phyloP scores from a whole-genome alignment of 2,797 vertebrate genomes.

The Ara ararauna region DNA sequence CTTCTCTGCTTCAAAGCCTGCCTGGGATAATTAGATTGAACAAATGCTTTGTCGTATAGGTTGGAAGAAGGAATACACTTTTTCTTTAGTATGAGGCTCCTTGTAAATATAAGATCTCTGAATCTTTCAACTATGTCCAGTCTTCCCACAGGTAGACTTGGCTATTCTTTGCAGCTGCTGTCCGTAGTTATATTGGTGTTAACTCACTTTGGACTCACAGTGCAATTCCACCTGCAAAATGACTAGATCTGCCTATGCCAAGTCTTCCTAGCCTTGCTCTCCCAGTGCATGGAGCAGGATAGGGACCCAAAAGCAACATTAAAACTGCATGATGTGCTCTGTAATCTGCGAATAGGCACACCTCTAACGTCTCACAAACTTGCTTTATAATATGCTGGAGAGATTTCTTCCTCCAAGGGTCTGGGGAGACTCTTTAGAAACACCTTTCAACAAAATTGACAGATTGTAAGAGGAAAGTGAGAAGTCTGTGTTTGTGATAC shows the following conservation, averaged over 20 bases:
- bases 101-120: background rate
- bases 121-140: background rate
- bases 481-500: background rate
- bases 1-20: conserved; percentile 57
- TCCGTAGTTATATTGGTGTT: background rate
- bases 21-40: conserved; percentile 48
- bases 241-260: background rate
- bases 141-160: background rate
- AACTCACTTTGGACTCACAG: background rate
- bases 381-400: background rate
- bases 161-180: background rate
- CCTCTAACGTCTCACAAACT: background rate
- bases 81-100: background rate
- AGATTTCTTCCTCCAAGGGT: background rate
- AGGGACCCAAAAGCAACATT: background rate
- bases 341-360: background rate
- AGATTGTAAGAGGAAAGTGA: conserved; percentile 24
- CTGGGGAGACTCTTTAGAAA: background rate
- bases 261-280: background rate
- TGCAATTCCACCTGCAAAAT: background rate
- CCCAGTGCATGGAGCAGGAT: background rate
- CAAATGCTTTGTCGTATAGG: background rate
- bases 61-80: background rate
- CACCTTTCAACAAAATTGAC: background rate
- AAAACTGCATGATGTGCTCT: background rate